Evolutionary conservation across 2,888 invertebrate species (phyloP).

Genomic region (Drosophila conformis): DNA sequence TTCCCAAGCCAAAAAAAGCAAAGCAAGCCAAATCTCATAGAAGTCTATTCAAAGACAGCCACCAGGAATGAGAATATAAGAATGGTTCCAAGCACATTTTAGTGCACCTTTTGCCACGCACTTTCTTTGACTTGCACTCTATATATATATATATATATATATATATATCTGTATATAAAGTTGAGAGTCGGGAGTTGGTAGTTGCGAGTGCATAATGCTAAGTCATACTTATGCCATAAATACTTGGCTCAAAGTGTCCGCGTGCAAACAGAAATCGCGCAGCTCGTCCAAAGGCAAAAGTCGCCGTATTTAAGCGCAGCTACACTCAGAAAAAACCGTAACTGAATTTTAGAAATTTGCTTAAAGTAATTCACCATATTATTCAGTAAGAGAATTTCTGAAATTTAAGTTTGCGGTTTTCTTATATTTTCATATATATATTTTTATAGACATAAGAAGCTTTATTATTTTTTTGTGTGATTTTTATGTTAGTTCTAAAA

Average conservation of each 20-base stretch:
- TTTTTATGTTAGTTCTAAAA: not conserved
- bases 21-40: not conserved
- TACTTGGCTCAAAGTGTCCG: slow-evolving; percentile 68
- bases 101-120: slow-evolving; percentile 62
- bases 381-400: not conserved
- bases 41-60: not conserved
- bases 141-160: not conserved
- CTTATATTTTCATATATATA: not conserved
- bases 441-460: not conserved
- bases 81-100: slow-evolving; percentile 24
- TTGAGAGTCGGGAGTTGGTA: not conserved
- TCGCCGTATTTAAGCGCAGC: slow-evolving; percentile 57
- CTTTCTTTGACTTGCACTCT: slow-evolving; percentile 55
- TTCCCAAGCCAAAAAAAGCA: slow-evolving; percentile 2
- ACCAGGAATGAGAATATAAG: not conserved
- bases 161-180: not conserved
- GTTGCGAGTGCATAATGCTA: slow-evolving; percentile 68
- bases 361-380: too few species aligned
- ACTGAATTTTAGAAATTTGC: not conserved
- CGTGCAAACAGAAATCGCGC: slow-evolving; percentile 33
- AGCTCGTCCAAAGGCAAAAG: not conserved
- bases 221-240: slow-evolving; percentile 71
- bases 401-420: not conserved
- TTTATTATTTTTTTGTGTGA: not conserved
- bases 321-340: slow-evolving; percentile 58